Evolutionary conservation across 64 coral and sea anemone species (phyloP).

Genomic region (Platygyra sinensis): DNA sequence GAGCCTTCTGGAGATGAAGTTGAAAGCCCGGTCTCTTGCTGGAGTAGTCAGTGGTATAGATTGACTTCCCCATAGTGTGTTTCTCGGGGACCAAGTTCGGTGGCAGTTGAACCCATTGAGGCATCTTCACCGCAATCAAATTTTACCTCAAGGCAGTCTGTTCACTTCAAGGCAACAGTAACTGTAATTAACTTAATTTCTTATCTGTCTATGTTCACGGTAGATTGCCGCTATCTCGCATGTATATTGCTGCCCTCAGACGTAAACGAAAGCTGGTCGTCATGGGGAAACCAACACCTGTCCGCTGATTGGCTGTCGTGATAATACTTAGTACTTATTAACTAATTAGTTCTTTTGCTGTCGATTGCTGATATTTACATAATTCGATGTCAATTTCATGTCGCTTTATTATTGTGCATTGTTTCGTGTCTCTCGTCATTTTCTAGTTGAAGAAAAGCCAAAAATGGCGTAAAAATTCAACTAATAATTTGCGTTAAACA

Average conservation of each 20-base stretch:
- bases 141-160: background rate
- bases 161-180: background rate
- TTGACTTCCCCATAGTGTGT: constrained; percentile 76
- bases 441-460: too few relatives aligned
- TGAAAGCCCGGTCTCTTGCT: constrained; percentile 84
- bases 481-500: too few relatives aligned
- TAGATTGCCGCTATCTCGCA: background rate
- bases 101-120: constrained; percentile 85
- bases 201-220: background rate
- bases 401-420: background rate
- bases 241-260: background rate
- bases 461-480: too few relatives aligned
- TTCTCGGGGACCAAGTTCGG: constrained; percentile 81
- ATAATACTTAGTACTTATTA: constrained; percentile 49
- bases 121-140: constrained; percentile 26
- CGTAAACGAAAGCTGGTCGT: constrained; percentile 70
- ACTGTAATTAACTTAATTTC: constrained; percentile 4
- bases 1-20: constrained; percentile 75
- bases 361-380: background rate
- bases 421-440: background rate
- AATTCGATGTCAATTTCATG: background rate
- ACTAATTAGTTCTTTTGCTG: constrained; percentile 5
- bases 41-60: constrained; percentile 81
- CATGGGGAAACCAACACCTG: constrained; percentile 48
- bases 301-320: constrained; percentile 42